These are phyloP conservation scores for Dermolepida albohirtum DNA, from an alignment of 2,888 invertebrate genomes.

Conservation along the genomic window DNA sequence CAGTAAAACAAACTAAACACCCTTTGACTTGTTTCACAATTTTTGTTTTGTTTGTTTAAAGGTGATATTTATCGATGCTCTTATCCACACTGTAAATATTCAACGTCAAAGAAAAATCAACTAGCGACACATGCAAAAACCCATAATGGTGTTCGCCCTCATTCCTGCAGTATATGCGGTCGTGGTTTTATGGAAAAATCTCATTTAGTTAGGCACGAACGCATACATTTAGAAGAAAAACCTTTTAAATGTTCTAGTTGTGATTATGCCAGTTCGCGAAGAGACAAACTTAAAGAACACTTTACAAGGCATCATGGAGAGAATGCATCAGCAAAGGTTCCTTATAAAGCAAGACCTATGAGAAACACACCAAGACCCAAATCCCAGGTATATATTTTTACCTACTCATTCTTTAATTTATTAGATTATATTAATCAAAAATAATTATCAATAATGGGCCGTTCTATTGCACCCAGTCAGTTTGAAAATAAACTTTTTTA, in stretches of 20 bases:
- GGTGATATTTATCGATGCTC: conserved; percentile 74
- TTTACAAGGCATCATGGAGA: conserved; percentile 68
- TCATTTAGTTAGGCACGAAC: conserved; percentile 74
- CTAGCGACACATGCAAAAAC: conserved; percentile 74
- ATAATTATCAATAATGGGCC: too few relatives aligned
- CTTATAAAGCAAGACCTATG: conserved; percentile 66
- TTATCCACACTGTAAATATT: conserved; percentile 72
- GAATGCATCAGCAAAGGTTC: conserved; percentile 67
- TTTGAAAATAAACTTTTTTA: too few relatives aligned
- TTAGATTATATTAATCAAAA: too few relatives aligned
- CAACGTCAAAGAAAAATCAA: conserved; percentile 74
- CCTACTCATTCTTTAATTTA: too few relatives aligned
- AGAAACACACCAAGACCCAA: conserved; percentile 59
- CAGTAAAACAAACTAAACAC: too few relatives aligned
- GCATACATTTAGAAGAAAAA: conserved; percentile 74
- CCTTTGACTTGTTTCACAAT: not conserved
- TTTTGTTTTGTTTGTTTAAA: conserved; percentile 41
- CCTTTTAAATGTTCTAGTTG: conserved; percentile 74
- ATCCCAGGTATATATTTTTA: conserved; percentile 54
- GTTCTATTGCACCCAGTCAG: too few relatives aligned
- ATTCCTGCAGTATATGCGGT: conserved; percentile 71
- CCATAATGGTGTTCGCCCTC: conserved; percentile 68
- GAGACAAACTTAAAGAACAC: conserved; percentile 75
- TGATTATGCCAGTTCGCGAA: conserved; percentile 73
- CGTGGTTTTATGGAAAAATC: conserved; percentile 76